Evolutionary conservation across 2,113 vertebrate genomes (phyloP).

Genomic region (Pelodiscus sinensis): DNA sequence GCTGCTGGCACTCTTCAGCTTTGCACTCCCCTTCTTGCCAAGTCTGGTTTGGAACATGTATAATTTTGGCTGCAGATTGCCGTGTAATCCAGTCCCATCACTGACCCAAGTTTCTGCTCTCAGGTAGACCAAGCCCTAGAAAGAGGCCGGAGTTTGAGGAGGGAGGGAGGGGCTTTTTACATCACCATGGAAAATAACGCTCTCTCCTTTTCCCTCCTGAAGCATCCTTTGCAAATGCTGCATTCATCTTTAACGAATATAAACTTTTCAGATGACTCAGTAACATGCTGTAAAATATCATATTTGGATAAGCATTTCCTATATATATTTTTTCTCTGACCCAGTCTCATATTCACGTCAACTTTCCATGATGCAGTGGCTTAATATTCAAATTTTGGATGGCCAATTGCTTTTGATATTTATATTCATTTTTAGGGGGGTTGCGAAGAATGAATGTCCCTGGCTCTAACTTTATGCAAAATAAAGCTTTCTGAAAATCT

Average conservation of each 20-base stretch:
- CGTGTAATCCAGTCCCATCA: background rate
- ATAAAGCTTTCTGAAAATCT: conserved; percentile 55
- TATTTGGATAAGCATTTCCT: conserved; percentile 46
- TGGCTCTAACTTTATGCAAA: conserved; percentile 72
- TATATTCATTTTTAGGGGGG: conserved; percentile 74
- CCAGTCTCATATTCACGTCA: conserved; percentile 51
- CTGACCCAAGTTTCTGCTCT: background rate
- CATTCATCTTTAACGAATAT: conserved; percentile 20
- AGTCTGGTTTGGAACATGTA: background rate
- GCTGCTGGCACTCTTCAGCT: background rate
- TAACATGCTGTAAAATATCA: conserved; percentile 55
- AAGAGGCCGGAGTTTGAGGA: background rate
- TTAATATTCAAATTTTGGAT: conserved; percentile 69
- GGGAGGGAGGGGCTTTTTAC: background rate
- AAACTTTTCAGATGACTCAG: conserved; percentile 47
- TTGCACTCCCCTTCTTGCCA: background rate
- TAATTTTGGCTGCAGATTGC: background rate
- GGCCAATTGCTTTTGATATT: conserved; percentile 75
- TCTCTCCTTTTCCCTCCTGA: background rate
- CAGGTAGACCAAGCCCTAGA: background rate
- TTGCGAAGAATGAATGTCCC: conserved; percentile 64
- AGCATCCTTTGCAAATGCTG: conserved; percentile 34
- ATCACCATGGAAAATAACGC: conserved; percentile 6
- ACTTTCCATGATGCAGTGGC: conserved; percentile 49
- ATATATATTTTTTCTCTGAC: background rate